Evolutionary conservation across 2,113 vertebrate genomes (phyloP).

Genomic region (Carettochelys insculpta): DNA sequence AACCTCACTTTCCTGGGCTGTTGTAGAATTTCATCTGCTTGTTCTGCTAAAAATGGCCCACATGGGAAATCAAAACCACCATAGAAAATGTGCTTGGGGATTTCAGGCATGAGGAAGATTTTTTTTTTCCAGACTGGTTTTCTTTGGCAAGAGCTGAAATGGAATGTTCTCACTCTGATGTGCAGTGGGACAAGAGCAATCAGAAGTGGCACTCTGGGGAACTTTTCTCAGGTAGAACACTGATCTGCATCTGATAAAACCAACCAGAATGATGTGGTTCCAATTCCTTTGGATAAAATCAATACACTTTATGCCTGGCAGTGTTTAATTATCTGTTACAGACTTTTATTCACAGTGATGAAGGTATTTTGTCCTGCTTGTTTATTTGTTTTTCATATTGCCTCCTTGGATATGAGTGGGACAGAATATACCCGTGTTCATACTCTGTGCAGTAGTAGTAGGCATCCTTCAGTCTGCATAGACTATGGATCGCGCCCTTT

Average conservation of each 20-base stretch:
- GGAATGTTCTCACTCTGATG: neutral
- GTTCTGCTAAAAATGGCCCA: slow-evolving; percentile 58
- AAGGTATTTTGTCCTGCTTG: neutral
- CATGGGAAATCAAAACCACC: slow-evolving; percentile 63
- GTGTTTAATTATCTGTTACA: neutral
- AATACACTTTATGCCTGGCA: neutral
- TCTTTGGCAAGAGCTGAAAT: slow-evolving; percentile 26
- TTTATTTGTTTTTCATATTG: neutral
- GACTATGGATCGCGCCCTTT: no score
- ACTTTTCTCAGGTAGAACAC: slow-evolving; percentile 8
- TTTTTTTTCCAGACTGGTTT: slow-evolving; percentile 41
- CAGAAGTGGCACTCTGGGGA: slow-evolving; percentile 27
- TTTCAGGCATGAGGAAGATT: slow-evolving; percentile 43
- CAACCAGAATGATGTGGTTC: neutral
- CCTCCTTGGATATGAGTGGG: neutral
- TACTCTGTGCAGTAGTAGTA: no score
- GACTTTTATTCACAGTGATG: neutral
- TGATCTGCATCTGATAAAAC: slow-evolving; percentile 2
- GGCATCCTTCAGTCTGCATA: no score
- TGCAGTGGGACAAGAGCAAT: neutral
- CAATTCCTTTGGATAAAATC: slow-evolving; percentile 13
- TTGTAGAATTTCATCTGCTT: slow-evolving; percentile 45
- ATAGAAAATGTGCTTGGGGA: slow-evolving; percentile 42
- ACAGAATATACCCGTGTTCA: neutral
- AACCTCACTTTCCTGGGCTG: slow-evolving; percentile 33